Base-by-base conservation (phyloP, 2,888 invertebrate species). In the Drosophila ustulata region DNA sequence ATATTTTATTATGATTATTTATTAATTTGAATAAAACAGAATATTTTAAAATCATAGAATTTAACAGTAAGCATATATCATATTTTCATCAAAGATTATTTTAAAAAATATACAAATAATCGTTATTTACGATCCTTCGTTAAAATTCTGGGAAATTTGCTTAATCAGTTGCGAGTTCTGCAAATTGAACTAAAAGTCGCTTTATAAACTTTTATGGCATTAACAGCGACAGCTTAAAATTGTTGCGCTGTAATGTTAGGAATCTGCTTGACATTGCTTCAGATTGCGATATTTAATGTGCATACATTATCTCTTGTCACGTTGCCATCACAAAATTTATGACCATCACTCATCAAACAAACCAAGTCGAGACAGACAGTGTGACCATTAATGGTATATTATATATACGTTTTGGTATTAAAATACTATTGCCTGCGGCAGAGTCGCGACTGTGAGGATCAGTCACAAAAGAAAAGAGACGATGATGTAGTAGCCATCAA, bases 381-480 rank as follows among this genome's bases (percentile, higher is more conserved):
- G 37, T 37, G 37, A 37, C 37, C 37, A 37, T 37, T 37, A 37
- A 37, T 37, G 37, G 37, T 37, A 37, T 37, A 37, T 37, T n/a
- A 37, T 37, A 37, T 37, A 37, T 37, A 37, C 37, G n/a, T 37
- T 37, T 37, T 37, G 37, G 37, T 37, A 37, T 37, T 37, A 37
- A 37, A 37, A 37, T 37, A 37, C 37, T 37, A n/a, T 37, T 37
- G 37, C 37, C n/a, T 4, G 11, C 43, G 11, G 58, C 64, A 68
- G 59, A 84, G 82, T 85, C 87, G 81, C 18, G 83, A 88, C 67
- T 75, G 69, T 70, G 88, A 88, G 88, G 82, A 83, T 88, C 88
- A 82, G 86, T 82, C 88, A 86, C 83, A 88, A 82, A 82, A 88
- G 82, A 71, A 56, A 32, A 37, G 37, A 62, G 63, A 46, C 57